These are phyloP conservation scores for Circaetus cinerascens DNA, from an alignment of 2,113 vertebrate species.

Conservation along the genomic window DNA sequence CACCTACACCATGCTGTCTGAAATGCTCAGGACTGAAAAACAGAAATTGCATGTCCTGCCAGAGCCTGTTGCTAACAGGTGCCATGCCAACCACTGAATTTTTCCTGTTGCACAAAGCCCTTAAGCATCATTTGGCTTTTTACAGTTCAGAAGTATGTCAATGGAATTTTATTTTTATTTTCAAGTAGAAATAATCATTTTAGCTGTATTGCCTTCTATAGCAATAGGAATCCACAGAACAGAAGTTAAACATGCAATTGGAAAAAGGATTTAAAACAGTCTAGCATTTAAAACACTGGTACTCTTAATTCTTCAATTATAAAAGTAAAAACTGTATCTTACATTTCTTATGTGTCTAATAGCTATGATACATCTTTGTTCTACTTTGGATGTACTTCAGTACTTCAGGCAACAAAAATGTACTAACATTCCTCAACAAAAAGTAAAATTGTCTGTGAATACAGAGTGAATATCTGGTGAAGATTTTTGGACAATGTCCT, in stretches of 20 bases:
- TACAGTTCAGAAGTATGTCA: neutral
- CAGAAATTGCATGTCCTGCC: neutral
- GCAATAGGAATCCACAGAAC: neutral
- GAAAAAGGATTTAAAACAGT: neutral
- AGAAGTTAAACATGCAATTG: neutral
- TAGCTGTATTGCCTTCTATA: neutral
- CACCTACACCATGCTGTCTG: neutral
- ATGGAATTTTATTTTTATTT: neutral
- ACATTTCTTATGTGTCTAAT: neutral
- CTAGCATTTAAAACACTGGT: neutral
- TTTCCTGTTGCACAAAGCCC: neutral
- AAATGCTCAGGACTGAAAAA: neutral
- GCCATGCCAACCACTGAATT: neutral
- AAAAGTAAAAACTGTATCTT: neutral
- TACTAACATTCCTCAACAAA: constrained; percentile 41
- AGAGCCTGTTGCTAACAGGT: constrained; percentile 10
- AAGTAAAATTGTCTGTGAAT: constrained; percentile 56
- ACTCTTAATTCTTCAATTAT: neutral
- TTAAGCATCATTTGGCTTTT: constrained; percentile 1
- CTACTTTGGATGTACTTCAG: neutral
- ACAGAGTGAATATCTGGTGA: constrained; percentile 26
- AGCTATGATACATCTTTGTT: neutral
- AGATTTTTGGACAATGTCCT: constrained; percentile 52
- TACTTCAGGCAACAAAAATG: constrained; percentile 56
- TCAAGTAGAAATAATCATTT: neutral